Evolutionary conservation across 1,140 invertebrate genomes (phyloP).

Genomic region (Aphidius gifuensis): DNA sequence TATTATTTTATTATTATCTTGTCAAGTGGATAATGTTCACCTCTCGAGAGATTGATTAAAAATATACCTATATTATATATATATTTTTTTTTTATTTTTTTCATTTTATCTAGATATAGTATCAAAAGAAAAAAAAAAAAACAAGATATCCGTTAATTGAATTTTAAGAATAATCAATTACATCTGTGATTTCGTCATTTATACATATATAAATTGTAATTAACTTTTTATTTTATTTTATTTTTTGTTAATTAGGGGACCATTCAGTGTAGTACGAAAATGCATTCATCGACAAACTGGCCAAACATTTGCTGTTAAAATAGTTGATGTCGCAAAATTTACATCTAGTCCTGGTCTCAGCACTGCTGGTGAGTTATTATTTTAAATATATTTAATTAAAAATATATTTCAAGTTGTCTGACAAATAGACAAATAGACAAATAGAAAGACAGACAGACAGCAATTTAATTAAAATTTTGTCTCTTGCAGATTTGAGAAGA

Average conservation of each 20-base stretch:
- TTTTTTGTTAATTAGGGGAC: constrained; percentile 74
- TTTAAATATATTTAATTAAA: constrained; percentile 13
- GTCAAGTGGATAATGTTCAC: too few relatives aligned
- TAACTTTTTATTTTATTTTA: background rate
- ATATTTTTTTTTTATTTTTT: too few relatives aligned
- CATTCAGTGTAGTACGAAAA: constrained; percentile 93
- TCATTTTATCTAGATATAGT: too few relatives aligned
- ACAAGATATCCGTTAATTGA: constrained; percentile 1
- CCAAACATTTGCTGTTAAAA: constrained; percentile 97
- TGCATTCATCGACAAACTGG: constrained; percentile 93
- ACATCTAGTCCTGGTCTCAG: constrained; percentile 92
- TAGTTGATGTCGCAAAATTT: constrained; percentile 96
- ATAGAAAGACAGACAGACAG: background rate
- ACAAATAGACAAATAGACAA: constrained; percentile 1
- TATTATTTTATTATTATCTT: too few relatives aligned
- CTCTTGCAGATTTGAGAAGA: constrained; percentile 87
- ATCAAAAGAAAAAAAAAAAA: too few relatives aligned
- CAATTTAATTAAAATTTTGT: constrained; percentile 16
- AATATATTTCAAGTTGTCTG: background rate
- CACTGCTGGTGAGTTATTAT: constrained; percentile 78
- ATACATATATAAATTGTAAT: background rate
- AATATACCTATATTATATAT: too few relatives aligned
- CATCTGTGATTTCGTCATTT: background rate
- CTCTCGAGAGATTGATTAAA: too few relatives aligned
- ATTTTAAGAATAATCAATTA: background rate